Base-by-base conservation (phyloP, 1,140 invertebrate species). In the Fopius arisanus region DNA sequence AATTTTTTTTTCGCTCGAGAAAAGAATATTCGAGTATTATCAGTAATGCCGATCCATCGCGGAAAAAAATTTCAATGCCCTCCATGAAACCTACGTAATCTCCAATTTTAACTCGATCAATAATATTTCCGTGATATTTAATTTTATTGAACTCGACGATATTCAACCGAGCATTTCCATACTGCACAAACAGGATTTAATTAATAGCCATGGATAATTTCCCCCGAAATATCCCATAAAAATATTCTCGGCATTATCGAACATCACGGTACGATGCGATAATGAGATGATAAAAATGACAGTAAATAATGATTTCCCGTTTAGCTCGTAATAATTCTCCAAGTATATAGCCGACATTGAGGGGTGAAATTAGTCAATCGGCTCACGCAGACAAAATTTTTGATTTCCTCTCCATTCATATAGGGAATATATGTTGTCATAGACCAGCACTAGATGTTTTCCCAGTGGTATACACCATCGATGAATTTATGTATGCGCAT, bases 401-500 rank as follows among this genome's bases (percentile, higher is more conserved):
- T 62, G 33, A 62, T 54, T 71, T 51, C 51, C 43, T 5, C 19
- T 21, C 43, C n/a, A 21, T 51, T 51, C 14, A 19, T 51, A 51
- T 21, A 51, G 7, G 5, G 14, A 5, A 14, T 21, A 4, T 59
- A 28, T 59, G 19, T 23, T 26, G 19, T 59, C 14, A 59, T 59
- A 59, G 54, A 28, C 23, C 19, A 59, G 19, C 9, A 59, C 19
- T 26, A 19, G 54, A 23, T 59, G 54, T 23, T 59, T 23, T 23
- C 10, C 21, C 19, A 14, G 23, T 6, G 6, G 23, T 48, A 66
- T 66, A 29, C 28, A 51, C 28, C 62, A 48, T 28, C 54, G 62
- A 51, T 65, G 23, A 75, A 75, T 75, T 67, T 75, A 72, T 70
- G 62, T 51, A 75, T 75, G 37, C 16, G 63, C 67, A 72, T 68